A percentile compares a stretch with the other conserved stretches of the same genome.
phyloP scores from a whole-genome alignment of 2,888 invertebrate genomes.

The Deladenus siricidicola region DNA sequence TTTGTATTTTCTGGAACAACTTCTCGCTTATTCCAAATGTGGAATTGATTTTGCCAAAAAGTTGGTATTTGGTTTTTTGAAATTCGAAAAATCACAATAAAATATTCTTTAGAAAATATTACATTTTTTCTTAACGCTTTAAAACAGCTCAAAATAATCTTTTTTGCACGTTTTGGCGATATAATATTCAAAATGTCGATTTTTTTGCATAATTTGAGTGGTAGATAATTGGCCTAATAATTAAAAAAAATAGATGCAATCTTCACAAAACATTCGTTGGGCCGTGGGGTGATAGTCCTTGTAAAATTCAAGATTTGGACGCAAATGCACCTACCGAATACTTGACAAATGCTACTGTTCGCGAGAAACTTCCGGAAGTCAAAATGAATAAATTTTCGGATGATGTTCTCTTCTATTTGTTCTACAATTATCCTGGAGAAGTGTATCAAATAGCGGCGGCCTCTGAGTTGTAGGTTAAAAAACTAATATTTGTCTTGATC shows the following conservation, averaged over 20 bases:
- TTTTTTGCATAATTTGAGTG: too few relatives aligned
- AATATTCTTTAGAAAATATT: not conserved
- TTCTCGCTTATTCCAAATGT: too few relatives aligned
- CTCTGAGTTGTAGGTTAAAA: conserved; percentile 54
- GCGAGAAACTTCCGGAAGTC: conserved; percentile 71
- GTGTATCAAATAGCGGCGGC: conserved; percentile 94
- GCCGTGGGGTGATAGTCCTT: conserved; percentile 94
- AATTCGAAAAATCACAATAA: too few relatives aligned
- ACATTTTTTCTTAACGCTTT: too few relatives aligned
- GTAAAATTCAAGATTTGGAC: conserved; percentile 88
- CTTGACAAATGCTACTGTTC: conserved; percentile 88
- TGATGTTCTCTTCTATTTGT: conserved; percentile 95
- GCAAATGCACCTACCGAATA: conserved; percentile 66
- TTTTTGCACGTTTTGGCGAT: too few relatives aligned
- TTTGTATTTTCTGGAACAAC: too few relatives aligned
- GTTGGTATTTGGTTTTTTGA: too few relatives aligned
- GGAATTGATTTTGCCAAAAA: too few relatives aligned
- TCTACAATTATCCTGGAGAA: conserved; percentile 97
- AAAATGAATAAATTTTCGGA: conserved; percentile 81
- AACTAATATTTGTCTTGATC: not conserved
- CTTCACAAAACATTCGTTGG: conserved; percentile 62
- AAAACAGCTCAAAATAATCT: not conserved
- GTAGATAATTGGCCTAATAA: too few relatives aligned
- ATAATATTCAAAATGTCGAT: conserved; percentile 6
- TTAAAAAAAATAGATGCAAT: too few relatives aligned